Conservation (phyloP, 1,140 invertebrate species). For the Orchestia grillus region DNA sequence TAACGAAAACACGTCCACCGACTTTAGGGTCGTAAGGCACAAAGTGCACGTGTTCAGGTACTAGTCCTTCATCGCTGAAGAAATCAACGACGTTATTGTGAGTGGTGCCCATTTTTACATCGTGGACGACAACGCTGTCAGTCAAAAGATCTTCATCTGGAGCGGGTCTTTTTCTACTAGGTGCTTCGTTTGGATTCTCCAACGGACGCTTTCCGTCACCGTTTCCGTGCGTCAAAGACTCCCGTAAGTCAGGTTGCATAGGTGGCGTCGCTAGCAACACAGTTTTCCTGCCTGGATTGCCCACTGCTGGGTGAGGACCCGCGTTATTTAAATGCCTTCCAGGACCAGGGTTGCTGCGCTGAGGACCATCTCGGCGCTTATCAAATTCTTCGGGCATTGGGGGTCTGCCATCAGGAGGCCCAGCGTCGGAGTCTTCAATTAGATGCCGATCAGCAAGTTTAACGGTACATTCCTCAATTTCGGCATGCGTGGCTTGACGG, state of each 20-base stretch:
- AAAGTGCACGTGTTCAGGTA: slow-evolving; percentile 65
- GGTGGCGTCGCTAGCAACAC: not conserved
- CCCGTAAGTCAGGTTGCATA: not conserved
- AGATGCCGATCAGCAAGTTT: slow-evolving; percentile 35
- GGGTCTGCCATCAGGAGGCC: slow-evolving; percentile 52
- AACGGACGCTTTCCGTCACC: not conserved
- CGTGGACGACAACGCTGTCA: slow-evolving; percentile 64
- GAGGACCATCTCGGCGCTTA: not conserved
- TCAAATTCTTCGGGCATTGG: slow-evolving; percentile 57
- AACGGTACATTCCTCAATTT: not conserved
- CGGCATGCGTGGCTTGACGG: not conserved
- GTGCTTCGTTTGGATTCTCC: not conserved
- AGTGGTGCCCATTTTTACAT: slow-evolving; percentile 62
- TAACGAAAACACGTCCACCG: slow-evolving; percentile 60
- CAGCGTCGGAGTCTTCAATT: slow-evolving; percentile 39
- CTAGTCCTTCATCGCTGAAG: slow-evolving; percentile 66
- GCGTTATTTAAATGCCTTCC: not conserved
- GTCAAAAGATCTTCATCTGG: slow-evolving; percentile 61
- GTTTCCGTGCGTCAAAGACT: not conserved
- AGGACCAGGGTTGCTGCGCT: not conserved
- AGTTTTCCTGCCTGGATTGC: not conserved
- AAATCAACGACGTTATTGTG: slow-evolving; percentile 66
- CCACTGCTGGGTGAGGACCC: not conserved
- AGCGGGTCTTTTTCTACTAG: slow-evolving; percentile 19
- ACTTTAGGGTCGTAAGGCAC: slow-evolving; percentile 57